Base-by-base conservation (phyloP, 2,888 invertebrate species). In the Tuta absoluta region DNA sequence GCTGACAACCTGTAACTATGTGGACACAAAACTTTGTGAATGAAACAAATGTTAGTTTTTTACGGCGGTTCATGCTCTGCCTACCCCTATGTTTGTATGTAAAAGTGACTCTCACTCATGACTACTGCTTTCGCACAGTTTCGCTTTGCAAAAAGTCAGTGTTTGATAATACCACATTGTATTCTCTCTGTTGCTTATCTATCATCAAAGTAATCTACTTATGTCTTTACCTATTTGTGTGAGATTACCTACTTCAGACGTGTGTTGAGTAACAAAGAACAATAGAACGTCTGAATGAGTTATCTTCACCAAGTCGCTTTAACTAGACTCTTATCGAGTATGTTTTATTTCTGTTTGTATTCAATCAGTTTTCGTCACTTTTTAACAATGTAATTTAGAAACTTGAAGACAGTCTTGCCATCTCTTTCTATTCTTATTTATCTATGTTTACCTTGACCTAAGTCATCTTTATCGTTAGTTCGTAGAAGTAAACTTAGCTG, bases 201-300 rank as follows among this genome's bases (percentile, higher is more conserved):
- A 51, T 51, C 51, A 51, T 21, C 51, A 21, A 4, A 11, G 12
- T 51, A 51, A 51, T 51, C 51, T 51, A 51, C 51, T 51, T 51
- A 51, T 51, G 51, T 51, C 51, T 51, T 21, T 51, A n/a, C n/a
- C n/a, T n/a, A 51, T 51, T 48, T 51, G 51, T 51, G 51, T 51
- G 51, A 51, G 51, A 51, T n/a, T 21, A 23, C 19, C 17, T 48
- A 19, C 48, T 48, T 48, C 19, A 48, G 51, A 11, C 51, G 21
- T 41, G 14, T 41, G 41, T 51, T 51, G 51, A 51, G 51, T 21
- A 51, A 51, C 21, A 23, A 21, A 23, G 51, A 51, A 51, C 51
- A 51, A 51, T 51, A 51, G 51, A 12, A 10, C 11, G 51, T 23
- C 19, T 51, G 51, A 12, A 51, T 11, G 23, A 51, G 49, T 49